A percentile compares a stretch with the other conserved stretches of the same genome.
Conservation (phyloP, 1,140 invertebrate genomes). For the Cyrtorhinus lividipennis region DNA sequence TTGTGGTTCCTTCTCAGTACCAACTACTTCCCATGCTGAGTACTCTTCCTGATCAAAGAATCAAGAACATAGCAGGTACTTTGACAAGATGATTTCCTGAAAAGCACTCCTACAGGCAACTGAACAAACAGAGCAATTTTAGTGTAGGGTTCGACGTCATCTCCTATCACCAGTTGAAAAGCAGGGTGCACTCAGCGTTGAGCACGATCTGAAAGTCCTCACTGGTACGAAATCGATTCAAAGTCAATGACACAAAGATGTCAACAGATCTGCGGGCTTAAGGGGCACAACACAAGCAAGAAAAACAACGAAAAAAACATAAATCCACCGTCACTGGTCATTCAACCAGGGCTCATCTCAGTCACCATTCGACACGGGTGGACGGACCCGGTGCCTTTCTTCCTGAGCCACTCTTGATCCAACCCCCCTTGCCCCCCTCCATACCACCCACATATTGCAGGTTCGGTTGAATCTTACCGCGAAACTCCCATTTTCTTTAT, state of each 20-base stretch:
- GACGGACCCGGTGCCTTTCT: background rate
- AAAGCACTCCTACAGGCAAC: background rate
- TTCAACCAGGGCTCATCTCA: conserved; percentile 1
- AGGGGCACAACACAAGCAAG: background rate
- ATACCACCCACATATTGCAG: background rate
- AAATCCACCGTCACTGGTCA: background rate
- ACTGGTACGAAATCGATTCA: background rate
- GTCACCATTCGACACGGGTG: background rate
- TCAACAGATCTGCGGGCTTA: background rate
- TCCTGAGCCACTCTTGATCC: too few species aligned
- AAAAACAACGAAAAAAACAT: background rate
- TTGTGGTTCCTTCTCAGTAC: background rate
- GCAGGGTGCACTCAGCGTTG: background rate
- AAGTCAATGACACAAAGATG: background rate
- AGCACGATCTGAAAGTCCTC: background rate
- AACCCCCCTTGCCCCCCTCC: background rate
- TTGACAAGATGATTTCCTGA: background rate
- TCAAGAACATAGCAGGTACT: background rate
- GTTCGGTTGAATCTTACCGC: too few species aligned
- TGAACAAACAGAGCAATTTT: too few species aligned
- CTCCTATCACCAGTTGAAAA: too few species aligned
- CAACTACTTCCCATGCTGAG: too few species aligned
- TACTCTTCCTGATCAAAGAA: background rate
- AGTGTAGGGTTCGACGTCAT: too few species aligned
- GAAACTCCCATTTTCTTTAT: too few species aligned